phyloP scores from a whole-genome alignment of 2,113 vertebrate species.

The Cichladusa arquata region DNA sequence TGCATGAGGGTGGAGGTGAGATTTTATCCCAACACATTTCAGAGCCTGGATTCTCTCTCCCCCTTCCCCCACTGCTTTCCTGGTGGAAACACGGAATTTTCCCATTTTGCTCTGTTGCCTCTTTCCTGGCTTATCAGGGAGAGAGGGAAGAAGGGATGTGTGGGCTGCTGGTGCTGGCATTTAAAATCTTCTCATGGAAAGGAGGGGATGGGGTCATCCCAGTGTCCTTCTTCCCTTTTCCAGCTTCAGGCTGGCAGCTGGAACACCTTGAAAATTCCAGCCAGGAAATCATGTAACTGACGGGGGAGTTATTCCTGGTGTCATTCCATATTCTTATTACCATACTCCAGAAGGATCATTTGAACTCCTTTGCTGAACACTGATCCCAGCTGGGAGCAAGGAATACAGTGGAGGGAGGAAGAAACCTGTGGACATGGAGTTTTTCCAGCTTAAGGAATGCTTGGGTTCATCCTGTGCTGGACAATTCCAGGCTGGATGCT shows the following conservation, averaged over 20 bases:
- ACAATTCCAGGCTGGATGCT: not conserved
- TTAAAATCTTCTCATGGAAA: not conserved
- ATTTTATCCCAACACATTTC: not conserved
- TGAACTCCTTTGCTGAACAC: not conserved
- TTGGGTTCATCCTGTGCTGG: not conserved
- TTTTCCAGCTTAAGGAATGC: not conserved
- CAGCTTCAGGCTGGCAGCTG: not conserved
- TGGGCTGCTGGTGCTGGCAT: not conserved
- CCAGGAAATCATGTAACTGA: not conserved
- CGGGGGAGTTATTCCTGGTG: not conserved
- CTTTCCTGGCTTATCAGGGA: not conserved
- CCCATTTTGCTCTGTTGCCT: not conserved
- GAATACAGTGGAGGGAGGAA: not conserved
- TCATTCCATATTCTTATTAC: not conserved
- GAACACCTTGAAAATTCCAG: not conserved
- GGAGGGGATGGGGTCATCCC: not conserved
- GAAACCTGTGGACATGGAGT: not conserved
- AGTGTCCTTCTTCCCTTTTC: not conserved
- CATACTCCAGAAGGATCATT: not conserved
- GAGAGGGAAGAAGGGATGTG: not conserved
- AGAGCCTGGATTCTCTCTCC: not conserved
- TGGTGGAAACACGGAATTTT: not conserved
- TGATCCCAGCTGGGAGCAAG: not conserved
- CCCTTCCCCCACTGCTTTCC: not conserved
- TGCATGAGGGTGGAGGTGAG: not conserved